Conservation (phyloP, 2,797 vertebrate genomes). For the Syngnathus rostellatus region DNA sequence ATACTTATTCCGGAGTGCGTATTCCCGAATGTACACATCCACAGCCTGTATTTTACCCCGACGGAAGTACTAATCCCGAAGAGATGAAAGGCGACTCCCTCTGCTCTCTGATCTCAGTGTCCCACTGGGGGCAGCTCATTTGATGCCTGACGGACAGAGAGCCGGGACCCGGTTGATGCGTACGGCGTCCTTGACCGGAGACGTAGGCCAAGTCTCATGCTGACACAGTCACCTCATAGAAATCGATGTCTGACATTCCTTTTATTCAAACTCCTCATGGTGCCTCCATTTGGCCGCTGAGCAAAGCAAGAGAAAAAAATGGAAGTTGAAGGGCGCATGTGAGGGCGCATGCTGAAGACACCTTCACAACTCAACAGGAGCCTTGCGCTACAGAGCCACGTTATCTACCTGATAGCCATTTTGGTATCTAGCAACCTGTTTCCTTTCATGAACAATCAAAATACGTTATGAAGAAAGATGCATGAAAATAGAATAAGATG, state of each 20-base stretch:
- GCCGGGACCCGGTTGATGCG: slow-evolving; percentile 37
- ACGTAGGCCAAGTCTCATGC: slow-evolving; percentile 43
- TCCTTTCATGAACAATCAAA: neutral
- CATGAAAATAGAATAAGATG: neutral
- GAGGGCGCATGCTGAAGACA: slow-evolving; percentile 22
- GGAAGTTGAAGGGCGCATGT: slow-evolving; percentile 3
- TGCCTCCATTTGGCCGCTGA: slow-evolving; percentile 30
- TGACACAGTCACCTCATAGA: slow-evolving; percentile 58
- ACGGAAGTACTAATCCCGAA: slow-evolving; percentile 55
- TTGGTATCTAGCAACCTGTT: slow-evolving; percentile 33
- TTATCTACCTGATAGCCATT: slow-evolving; percentile 63
- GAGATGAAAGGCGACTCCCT: slow-evolving; percentile 57
- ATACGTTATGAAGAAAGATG: neutral
- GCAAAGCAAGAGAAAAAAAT: slow-evolving; percentile 10
- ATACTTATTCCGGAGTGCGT: slow-evolving; percentile 37
- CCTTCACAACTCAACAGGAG: slow-evolving; percentile 32
- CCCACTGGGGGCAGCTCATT: slow-evolving; percentile 54
- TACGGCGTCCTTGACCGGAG: slow-evolving; percentile 47
- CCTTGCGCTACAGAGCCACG: slow-evolving; percentile 20
- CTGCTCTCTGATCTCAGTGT: slow-evolving; percentile 51
- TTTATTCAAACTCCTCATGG: slow-evolving; percentile 50
- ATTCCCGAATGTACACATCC: slow-evolving; percentile 23
- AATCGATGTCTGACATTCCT: slow-evolving; percentile 61
- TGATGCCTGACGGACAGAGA: slow-evolving; percentile 46
- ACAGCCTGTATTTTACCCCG: slow-evolving; percentile 32